Percentiles rank a stretch among this genome's conserved stretches.
phyloP scores from a whole-genome alignment of 2,888 invertebrate species.

The Caenorhabditis parvicauda region DNA sequence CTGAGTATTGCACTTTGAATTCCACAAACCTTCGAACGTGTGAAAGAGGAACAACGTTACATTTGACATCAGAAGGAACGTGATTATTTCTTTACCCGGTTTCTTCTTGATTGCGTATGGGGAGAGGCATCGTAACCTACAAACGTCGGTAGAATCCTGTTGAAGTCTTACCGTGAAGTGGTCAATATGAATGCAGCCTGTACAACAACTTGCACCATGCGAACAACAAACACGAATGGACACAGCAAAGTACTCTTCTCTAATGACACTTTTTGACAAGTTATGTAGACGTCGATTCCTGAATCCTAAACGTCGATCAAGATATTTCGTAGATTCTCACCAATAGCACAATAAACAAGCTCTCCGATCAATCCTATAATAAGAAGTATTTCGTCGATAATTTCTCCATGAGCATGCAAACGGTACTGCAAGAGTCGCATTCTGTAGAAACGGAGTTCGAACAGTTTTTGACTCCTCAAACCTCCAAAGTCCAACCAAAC shows the following conservation, averaged over 20 bases:
- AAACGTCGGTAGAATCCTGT: not conserved
- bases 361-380: conserved; percentile 58
- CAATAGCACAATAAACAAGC: conserved; percentile 47
- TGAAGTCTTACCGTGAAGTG: conserved; percentile 30
- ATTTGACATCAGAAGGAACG: conserved; percentile 58
- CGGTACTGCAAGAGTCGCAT: conserved; percentile 56
- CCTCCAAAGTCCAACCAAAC: conserved; percentile 53
- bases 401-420: conserved; percentile 51
- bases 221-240: conserved; percentile 47
- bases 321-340: conserved; percentile 4
- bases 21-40: conserved; percentile 28
- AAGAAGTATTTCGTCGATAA: conserved; percentile 58
- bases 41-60: conserved; percentile 57
- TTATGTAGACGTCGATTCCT: conserved; percentile 38
- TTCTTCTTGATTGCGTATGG: conserved; percentile 35
- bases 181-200: conserved; percentile 59
- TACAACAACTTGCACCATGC: conserved; percentile 57
- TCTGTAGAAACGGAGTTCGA: conserved; percentile 19
- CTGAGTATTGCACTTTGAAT: not conserved
- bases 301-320: not conserved
- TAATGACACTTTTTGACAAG: conserved; percentile 17
- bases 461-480: conserved; percentile 1
- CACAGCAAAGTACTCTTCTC: conserved; percentile 24
- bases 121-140: conserved; percentile 31
- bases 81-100: conserved; percentile 60